Evolutionary conservation across 2,888 invertebrate genomes (phyloP), one percentile per base, ranked within the genome.

Genomic region (Epinotia bilunana): DNA sequence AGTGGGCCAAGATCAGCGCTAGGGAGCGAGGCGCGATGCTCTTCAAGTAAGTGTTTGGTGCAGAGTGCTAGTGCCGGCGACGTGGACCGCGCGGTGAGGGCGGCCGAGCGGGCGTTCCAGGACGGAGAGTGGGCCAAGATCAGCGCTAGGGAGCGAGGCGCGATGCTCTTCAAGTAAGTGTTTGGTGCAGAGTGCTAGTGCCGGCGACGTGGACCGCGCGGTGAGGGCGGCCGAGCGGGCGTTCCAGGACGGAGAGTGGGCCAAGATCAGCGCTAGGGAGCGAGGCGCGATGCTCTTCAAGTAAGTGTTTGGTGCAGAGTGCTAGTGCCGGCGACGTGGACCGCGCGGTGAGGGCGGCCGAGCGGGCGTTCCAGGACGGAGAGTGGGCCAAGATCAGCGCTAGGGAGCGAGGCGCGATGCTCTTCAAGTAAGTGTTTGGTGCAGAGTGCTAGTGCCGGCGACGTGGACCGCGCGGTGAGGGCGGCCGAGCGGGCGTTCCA

Each of bases 331-430:
- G 94, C 4, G 99, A 99, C 87, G 98, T 99, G 0, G 96, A 99
- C 86, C 95, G 92, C 77, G 99, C 99, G 0, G 99, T 99, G 0
- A 94, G 95, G 64, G 98, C 98, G 0, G 99, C 99, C 0, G 96
- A 98, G 83, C 96, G 95, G 76, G 98, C 99, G 0, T 99, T 98
- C 86, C 96, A 97, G 74, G 95, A 95, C 49, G 98, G 99, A 0
- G 96, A 98, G 83, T 99, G 99, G 99, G 96, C 97, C n/a, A 97
- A 97, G 88, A 98, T 99, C 86, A 98, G 98, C 84, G 97, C 99
- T 0, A 95, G 99, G 80, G 99, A 99, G 83, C 95, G 99, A 33
- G 99, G 98, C 3, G 95, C 96, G 76, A 86, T 99, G 1, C 93
- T 99, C 87, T 97, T n/a, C n/a, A n/a, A n/a, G n/a, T n/a, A n/a